Percentiles rank a stretch among this genome's conserved stretches.
These are phyloP conservation scores for Radopholus similis DNA, from an alignment of 1,140 invertebrate species.

Conservation along the genomic window DNA sequence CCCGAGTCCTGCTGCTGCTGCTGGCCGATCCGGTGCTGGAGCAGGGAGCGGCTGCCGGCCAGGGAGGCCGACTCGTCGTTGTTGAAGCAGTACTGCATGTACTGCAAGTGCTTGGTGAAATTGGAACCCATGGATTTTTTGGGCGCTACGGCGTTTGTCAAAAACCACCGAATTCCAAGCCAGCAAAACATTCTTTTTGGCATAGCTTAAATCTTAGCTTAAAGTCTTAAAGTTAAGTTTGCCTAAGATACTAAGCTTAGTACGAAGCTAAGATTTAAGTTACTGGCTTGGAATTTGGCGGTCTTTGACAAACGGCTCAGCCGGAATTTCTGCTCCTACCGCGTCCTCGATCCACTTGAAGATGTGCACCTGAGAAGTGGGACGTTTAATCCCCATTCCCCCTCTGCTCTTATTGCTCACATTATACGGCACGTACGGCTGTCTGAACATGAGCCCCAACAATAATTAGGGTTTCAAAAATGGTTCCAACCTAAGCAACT, in stretches of 20 bases:
- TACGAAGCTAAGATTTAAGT: too few relatives aligned
- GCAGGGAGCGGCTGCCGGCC: neutral
- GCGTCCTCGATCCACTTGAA: conserved; percentile 58
- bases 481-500: conserved; percentile 32
- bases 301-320: too few relatives aligned
- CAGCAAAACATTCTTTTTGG: too few relatives aligned
- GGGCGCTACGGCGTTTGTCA: neutral
- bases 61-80: neutral
- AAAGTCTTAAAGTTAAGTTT: too few relatives aligned
- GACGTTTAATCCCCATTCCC: too few relatives aligned
- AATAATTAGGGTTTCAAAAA: neutral
- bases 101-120: neutral
- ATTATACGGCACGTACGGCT: conserved; percentile 60
- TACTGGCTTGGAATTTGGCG: too few relatives aligned
- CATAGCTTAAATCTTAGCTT: too few relatives aligned
- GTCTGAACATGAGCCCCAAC: conserved; percentile 15
- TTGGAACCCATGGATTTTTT: too few relatives aligned
- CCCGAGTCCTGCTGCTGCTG: neutral
- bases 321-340: too few relatives aligned
- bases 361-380: too few relatives aligned
- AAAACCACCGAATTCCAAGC: neutral
- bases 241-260: too few relatives aligned
- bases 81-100: conserved; percentile 1
- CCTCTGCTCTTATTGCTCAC: too few relatives aligned
- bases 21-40: neutral